Evolutionary conservation across 2,888 invertebrate genomes (phyloP).

Genomic region (Diaprepes abbreviatus): DNA sequence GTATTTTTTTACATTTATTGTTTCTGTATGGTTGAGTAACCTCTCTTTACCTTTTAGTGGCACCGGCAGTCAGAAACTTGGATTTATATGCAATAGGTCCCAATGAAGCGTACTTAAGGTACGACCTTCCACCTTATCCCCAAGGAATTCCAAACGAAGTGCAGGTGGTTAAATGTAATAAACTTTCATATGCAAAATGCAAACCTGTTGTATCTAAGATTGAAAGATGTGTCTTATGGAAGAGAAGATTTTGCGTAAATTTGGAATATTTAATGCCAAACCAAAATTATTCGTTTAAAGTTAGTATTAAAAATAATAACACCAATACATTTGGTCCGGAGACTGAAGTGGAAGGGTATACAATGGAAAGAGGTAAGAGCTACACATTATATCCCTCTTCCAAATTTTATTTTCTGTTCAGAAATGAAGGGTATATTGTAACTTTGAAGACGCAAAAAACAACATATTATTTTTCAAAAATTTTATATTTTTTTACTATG

Average conservation of each 20-base stretch:
- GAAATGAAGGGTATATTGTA: no score
- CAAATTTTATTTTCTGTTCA: no score
- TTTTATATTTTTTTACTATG: no score
- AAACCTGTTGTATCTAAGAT: constrained; percentile 52
- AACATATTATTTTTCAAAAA: no score
- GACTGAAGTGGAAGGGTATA: constrained; percentile 51
- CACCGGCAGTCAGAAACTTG: constrained; percentile 58
- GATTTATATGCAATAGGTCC: constrained; percentile 62
- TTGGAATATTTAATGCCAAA: constrained; percentile 56
- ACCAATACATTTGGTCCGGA: constrained; percentile 59
- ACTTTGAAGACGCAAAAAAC: no score
- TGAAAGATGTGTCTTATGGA: constrained; percentile 60
- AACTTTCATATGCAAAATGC: constrained; percentile 57
- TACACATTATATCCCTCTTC: constrained; percentile 12
- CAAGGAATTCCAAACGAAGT: constrained; percentile 57
- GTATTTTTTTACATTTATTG: no score
- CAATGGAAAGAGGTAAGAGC: constrained; percentile 57
- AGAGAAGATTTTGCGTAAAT: constrained; percentile 59
- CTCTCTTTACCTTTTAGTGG: constrained; percentile 55
- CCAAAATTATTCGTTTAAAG: constrained; percentile 55
- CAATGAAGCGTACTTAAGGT: constrained; percentile 59
- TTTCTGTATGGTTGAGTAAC: neutral
- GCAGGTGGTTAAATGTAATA: constrained; percentile 58
- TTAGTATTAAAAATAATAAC: constrained; percentile 60
- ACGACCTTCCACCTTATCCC: constrained; percentile 57